Evolutionary conservation across 2,797 vertebrate species (phyloP).

Genomic region (Manis crassicaudata): DNA sequence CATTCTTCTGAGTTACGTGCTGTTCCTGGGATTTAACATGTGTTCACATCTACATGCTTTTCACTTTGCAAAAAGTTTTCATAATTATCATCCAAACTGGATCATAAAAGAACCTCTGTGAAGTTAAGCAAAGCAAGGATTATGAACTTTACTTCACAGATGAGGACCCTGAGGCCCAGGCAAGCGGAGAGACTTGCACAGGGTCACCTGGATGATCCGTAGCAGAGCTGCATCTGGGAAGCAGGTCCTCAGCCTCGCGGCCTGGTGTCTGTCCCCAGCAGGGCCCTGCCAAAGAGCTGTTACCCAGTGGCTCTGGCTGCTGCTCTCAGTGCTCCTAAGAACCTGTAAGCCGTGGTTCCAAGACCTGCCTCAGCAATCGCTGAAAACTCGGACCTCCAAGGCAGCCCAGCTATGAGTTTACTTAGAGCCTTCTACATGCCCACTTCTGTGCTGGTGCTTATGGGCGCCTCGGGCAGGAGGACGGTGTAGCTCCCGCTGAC

Average conservation of each 20-base stretch:
- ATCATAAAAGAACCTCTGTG: not conserved
- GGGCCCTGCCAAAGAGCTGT: not conserved
- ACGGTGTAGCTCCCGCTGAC: not conserved
- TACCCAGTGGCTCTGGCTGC: not conserved
- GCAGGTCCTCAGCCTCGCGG: not conserved
- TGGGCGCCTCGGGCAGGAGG: not conserved
- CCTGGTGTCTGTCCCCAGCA: not conserved
- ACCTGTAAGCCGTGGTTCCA: not conserved
- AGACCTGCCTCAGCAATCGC: not conserved
- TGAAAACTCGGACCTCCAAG: not conserved
- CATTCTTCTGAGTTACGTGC: not conserved
- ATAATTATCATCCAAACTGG: not conserved
- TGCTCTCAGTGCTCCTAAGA: not conserved
- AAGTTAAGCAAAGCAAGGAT: not conserved
- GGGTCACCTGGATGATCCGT: not conserved
- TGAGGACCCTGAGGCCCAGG: not conserved
- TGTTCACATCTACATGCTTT: not conserved
- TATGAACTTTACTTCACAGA: not conserved
- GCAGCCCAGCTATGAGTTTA: not conserved
- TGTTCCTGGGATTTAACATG: not conserved
- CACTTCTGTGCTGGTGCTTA: not conserved
- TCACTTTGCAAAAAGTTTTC: slow-evolving; percentile 14
- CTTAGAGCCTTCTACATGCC: not conserved
- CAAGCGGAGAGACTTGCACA: not conserved
- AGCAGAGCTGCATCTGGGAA: not conserved